Evolutionary conservation across 2,113 vertebrate genomes (phyloP).

Genomic region (Datnioides undecimradiatus): DNA sequence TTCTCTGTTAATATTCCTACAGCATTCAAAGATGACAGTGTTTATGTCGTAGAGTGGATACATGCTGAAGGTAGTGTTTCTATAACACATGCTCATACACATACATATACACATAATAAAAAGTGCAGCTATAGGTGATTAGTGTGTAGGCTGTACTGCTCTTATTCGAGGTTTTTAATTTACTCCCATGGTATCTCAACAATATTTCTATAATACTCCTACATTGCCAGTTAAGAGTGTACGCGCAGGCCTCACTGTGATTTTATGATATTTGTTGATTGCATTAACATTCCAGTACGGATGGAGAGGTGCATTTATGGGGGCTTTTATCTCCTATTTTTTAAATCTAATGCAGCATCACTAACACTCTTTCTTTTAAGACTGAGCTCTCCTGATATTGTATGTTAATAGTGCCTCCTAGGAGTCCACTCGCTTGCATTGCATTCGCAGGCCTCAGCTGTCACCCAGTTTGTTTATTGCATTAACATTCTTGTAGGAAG

Average conservation of each 20-base stretch:
- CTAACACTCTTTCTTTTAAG: background rate
- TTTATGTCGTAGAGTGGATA: background rate
- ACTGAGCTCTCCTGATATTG: background rate
- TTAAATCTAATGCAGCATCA: background rate
- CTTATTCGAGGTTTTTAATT: background rate
- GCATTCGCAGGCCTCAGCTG: slow-evolving; percentile 10
- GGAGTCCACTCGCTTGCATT: background rate
- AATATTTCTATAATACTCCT: background rate
- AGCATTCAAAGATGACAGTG: background rate
- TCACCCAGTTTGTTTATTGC: background rate
- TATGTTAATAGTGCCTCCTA: background rate
- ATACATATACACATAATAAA: too few species aligned
- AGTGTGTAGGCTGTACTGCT: background rate
- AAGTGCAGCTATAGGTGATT: background rate
- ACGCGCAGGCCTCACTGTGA: slow-evolving; percentile 36
- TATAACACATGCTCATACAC: too few species aligned
- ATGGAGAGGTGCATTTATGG: background rate
- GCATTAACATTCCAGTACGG: background rate
- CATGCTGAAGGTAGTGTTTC: background rate
- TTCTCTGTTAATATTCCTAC: background rate
- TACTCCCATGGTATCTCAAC: background rate
- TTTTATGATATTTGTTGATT: background rate
- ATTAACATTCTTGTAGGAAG: slow-evolving; percentile 2
- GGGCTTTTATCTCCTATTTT: background rate
- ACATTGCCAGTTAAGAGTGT: background rate